Conservation (phyloP, 2,888 invertebrate genomes). For the Smittia aterrima region DNA sequence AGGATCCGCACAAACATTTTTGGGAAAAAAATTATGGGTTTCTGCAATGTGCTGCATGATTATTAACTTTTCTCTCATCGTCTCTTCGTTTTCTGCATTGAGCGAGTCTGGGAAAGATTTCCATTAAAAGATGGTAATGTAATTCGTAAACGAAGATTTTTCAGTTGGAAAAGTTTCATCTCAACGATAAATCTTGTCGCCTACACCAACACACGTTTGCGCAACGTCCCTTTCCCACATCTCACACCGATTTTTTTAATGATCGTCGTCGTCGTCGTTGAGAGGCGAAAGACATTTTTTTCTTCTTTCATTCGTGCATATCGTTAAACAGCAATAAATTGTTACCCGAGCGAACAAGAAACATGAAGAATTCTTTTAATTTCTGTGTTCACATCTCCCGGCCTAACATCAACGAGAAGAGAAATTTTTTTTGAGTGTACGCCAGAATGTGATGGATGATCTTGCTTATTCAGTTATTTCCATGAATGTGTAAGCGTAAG, state of each 20-base stretch:
- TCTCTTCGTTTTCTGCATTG: neutral
- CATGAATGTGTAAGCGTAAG: neutral
- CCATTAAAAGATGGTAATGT: neutral
- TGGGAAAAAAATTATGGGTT: neutral
- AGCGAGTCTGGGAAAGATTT: neutral
- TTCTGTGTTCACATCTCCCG: neutral
- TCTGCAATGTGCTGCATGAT: neutral
- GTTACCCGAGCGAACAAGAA: neutral
- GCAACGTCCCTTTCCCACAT: neutral
- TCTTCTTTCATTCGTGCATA: neutral
- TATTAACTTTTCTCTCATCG: neutral
- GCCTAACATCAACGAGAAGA: neutral
- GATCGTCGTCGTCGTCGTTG: neutral
- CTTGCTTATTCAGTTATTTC: neutral
- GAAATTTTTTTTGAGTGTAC: neutral
- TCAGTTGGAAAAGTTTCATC: neutral
- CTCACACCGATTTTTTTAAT: slow-evolving; percentile 5
- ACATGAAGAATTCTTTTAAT: slow-evolving; percentile 24
- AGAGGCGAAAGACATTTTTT: neutral
- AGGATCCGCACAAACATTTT: neutral
- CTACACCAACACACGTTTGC: neutral
- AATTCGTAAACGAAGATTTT: neutral
- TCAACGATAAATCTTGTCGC: neutral
- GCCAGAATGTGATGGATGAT: slow-evolving; percentile 30
- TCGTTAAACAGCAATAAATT: neutral